Evolutionary conservation across 2,797 vertebrate genomes (phyloP).

Genomic region (Manis pentadactyla): DNA sequence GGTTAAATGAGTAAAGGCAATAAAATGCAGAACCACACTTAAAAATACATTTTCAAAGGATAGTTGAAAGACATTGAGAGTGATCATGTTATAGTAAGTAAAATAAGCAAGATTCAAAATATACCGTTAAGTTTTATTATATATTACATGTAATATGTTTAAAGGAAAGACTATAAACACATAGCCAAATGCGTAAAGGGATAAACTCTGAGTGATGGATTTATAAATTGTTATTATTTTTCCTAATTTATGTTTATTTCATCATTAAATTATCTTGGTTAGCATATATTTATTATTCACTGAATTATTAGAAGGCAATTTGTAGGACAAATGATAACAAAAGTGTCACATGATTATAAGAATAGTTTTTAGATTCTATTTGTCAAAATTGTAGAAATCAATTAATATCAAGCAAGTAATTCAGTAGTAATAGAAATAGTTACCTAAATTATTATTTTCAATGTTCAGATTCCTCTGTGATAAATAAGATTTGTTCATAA

Average conservation of each 20-base stretch:
- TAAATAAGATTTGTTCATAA: neutral
- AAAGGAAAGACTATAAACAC: neutral
- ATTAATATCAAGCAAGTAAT: neutral
- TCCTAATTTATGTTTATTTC: neutral
- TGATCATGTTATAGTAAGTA: neutral
- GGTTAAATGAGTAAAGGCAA: neutral
- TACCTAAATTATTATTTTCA: neutral
- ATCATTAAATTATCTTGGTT: neutral
- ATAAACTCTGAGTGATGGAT: neutral
- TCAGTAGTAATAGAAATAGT: neutral
- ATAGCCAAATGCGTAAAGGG: neutral
- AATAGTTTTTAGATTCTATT: neutral
- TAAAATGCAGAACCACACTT: neutral
- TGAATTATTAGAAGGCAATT: neutral
- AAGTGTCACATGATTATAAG: neutral
- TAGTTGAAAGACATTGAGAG: neutral
- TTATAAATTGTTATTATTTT: neutral
- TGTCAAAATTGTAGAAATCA: neutral
- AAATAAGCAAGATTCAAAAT: constrained; percentile 26
- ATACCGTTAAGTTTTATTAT: neutral
- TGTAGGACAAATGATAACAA: neutral
- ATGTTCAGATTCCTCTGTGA: constrained; percentile 22
- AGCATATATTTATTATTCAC: neutral
- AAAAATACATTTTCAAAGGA: neutral
- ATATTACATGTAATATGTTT: neutral